phyloP scores from a whole-genome alignment of 1,140 invertebrate genomes.

The Galleria mellonella region DNA sequence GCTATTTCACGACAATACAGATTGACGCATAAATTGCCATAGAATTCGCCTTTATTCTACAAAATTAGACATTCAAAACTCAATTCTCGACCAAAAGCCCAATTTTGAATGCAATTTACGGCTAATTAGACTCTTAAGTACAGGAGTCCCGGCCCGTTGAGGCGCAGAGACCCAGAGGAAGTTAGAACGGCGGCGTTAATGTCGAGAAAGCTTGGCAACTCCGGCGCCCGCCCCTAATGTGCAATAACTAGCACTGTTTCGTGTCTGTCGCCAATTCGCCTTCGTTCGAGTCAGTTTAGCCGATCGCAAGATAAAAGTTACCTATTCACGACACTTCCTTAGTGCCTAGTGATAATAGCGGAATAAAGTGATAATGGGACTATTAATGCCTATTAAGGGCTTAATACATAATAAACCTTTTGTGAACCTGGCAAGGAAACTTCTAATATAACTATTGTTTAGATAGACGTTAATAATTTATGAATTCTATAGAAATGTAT shows the following conservation, averaged over 20 bases:
- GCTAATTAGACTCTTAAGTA: constrained; percentile 67
- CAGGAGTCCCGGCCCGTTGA: constrained; percentile 29
- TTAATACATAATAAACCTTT: constrained; percentile 1
- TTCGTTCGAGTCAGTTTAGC: neutral
- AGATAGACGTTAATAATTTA: too few species aligned
- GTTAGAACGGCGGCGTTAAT: constrained; percentile 39
- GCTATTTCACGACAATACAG: constrained; percentile 31
- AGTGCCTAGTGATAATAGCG: neutral
- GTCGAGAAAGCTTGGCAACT: constrained; percentile 8
- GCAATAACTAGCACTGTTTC: constrained; percentile 23
- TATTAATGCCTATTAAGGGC: constrained; percentile 2
- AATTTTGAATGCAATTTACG: constrained; percentile 66
- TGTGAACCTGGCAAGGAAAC: too few species aligned
- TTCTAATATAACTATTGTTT: too few species aligned
- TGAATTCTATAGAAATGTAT: too few species aligned
- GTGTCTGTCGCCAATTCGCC: constrained; percentile 1
- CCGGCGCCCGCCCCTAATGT: constrained; percentile 15
- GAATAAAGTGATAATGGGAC: constrained; percentile 1
- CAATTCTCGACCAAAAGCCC: constrained; percentile 55
- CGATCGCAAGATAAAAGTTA: neutral
- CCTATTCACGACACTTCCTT: constrained; percentile 1
- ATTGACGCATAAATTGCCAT: constrained; percentile 43
- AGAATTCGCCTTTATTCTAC: constrained; percentile 53
- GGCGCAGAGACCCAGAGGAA: constrained; percentile 21
- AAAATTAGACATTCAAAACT: constrained; percentile 64